A percentile compares a stretch with the other conserved stretches of the same genome.
phyloP scores from a whole-genome alignment of 2,888 invertebrate genomes.

The Macaria notata region DNA sequence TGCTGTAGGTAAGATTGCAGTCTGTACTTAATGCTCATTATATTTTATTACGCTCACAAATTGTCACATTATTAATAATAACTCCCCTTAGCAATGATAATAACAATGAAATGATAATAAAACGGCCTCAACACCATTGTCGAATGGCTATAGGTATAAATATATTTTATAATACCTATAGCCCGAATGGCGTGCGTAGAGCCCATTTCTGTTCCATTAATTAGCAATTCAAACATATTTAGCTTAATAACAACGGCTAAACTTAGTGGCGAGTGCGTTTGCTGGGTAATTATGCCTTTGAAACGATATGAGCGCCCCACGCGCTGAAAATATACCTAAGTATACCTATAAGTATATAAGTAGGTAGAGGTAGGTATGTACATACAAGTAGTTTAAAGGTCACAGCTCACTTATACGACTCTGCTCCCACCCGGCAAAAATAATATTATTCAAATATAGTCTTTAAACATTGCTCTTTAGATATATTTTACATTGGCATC shows the following conservation, averaged over 20 bases:
- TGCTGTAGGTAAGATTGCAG: no score
- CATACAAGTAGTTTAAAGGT: no score
- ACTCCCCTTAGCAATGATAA: conserved; percentile 15
- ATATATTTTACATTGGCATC: no score
- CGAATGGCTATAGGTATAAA: conserved; percentile 24
- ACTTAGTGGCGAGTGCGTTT: conserved; percentile 60
- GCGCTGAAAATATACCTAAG: conserved; percentile 3
- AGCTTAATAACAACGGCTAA: conserved; percentile 70
- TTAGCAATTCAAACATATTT: conserved; percentile 77
- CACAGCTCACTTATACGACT: no score
- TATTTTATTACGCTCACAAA: no score
- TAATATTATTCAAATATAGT: no score
- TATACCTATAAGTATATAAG: background rate
- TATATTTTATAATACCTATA: conserved; percentile 11
- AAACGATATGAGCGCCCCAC: conserved; percentile 29
- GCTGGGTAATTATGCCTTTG: conserved; percentile 52
- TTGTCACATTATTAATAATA: no score
- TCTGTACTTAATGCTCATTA: no score
- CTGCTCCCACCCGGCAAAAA: no score
- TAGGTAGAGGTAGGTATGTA: no score
- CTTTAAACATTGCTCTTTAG: no score
- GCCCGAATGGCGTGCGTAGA: conserved; percentile 56
- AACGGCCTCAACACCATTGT: conserved; percentile 29
- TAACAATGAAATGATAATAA: conserved; percentile 41
- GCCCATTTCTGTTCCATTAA: conserved; percentile 59